Evolutionary conservation across 2,797 vertebrate species (phyloP), one percentile per base, ranked within the genome.

Genomic region (Gambusia yucatana): DNA sequence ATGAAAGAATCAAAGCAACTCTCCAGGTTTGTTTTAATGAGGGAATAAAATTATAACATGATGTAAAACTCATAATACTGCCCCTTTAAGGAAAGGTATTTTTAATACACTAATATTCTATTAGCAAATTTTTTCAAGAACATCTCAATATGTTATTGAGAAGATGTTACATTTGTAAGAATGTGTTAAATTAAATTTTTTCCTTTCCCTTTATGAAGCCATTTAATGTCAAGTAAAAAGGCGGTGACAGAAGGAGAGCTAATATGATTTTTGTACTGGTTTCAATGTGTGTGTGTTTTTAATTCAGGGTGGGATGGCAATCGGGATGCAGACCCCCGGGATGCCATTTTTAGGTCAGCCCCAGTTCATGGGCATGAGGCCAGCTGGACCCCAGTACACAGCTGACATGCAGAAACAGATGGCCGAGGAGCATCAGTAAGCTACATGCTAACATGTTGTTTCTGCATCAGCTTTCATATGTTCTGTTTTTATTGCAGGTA

Each of bases 361-460:
- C 6, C 92, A 97, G 33, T 99, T 97, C 90, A 93, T 99, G 93
- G 96, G 97, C 43, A 97, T 99, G 96, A 97, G 97, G 76, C 93
- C 96, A 2, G 85, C 97, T 0, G 96, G 96, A 75, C 97, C 97
- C 0, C 98, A 97, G 81, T 99, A 97, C 88, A 96, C 92, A 3
- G 96, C 96, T 0, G 98, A 99, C 93, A 96, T 99, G 95, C 98
- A 98, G 94, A 99, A 99, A 90, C 98, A 99, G 90, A 98, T 99
- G 96, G 98, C 96, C 0, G 98, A 99, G 93, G 98, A 99, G 80
- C 98, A 99, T 79, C 97, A 99, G 98, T 99, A 96, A 98, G 98
- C 22, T 70, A 44, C 39, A 70, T 16, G 67, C 67, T 44, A 44
- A 44, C 43, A 28, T 70, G 11, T 44, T 44, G 2, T 44, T 70